These are phyloP conservation scores for Aphrophora alni DNA, from an alignment of 2,888 invertebrate species.

Conservation along the genomic window DNA sequence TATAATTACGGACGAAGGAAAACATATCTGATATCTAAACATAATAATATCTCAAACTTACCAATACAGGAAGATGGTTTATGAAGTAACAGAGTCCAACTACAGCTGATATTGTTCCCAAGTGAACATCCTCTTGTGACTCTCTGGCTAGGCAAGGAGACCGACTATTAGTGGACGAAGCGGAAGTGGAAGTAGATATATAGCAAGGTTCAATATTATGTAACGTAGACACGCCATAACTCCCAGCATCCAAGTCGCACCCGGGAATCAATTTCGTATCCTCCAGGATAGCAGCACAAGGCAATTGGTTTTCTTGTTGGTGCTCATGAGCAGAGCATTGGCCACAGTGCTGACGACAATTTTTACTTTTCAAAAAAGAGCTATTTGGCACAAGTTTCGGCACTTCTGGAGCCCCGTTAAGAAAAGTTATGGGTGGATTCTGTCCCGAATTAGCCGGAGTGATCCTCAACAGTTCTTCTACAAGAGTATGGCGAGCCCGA, in stretches of 20 bases:
- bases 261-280: conserved; percentile 40
- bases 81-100: conserved; percentile 64
- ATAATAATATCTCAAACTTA: conserved; percentile 56
- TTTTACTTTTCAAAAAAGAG: conserved; percentile 24
- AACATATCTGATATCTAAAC: too few species aligned
- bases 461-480: conserved; percentile 43
- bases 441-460: conserved; percentile 32
- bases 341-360: neutral
- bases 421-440: conserved; percentile 41
- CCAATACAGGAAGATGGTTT: conserved; percentile 66
- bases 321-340: conserved; percentile 10
- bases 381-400: conserved; percentile 21
- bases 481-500: conserved; percentile 36
- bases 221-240: conserved; percentile 35
- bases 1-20: too few species aligned
- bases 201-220: conserved; percentile 44
- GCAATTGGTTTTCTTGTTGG: conserved; percentile 23
- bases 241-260: conserved; percentile 36
- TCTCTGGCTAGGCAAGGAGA: conserved; percentile 43
- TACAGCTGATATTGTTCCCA: conserved; percentile 60
- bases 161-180: conserved; percentile 51
- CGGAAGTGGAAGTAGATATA: conserved; percentile 49
- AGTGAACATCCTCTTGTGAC: conserved; percentile 55
- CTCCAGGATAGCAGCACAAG: conserved; percentile 40
- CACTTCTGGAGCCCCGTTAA: conserved; percentile 42